Conservation (phyloP, 1,140 invertebrate species). For the Camponotus floridanus region DNA sequence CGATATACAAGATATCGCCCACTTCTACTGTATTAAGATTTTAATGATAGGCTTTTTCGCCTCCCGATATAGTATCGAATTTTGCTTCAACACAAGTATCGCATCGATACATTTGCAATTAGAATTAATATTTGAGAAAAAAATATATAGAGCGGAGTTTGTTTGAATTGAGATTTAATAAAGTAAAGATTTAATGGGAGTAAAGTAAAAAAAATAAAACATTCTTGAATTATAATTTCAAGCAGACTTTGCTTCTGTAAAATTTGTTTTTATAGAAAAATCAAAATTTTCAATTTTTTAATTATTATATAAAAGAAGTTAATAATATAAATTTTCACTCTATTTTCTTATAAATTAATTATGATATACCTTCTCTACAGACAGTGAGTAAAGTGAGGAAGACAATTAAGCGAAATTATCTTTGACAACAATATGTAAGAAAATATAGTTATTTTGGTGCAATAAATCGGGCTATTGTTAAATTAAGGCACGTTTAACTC, state of each 20-base stretch:
- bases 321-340: neutral
- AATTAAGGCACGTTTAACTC: slow-evolving; percentile 34
- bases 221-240: neutral
- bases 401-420: too few relatives aligned
- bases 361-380: too few relatives aligned
- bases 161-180: neutral
- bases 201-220: neutral
- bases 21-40: slow-evolving; percentile 12
- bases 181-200: neutral
- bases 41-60: neutral
- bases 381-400: too few relatives aligned
- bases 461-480: slow-evolving; percentile 25
- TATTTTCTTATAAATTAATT: slow-evolving; percentile 7
- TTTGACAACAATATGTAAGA: too few relatives aligned
- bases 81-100: neutral
- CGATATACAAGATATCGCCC: neutral
- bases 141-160: neutral
- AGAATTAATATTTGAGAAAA: neutral
- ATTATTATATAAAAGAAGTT: neutral
- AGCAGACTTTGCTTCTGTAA: neutral
- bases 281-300: neutral
- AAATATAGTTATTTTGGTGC: neutral
- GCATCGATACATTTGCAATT: too few relatives aligned
- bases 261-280: neutral
- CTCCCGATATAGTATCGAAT: neutral